phyloP scores from a whole-genome alignment of 2,888 invertebrate species.

The Cataglyphis altisquamis region DNA sequence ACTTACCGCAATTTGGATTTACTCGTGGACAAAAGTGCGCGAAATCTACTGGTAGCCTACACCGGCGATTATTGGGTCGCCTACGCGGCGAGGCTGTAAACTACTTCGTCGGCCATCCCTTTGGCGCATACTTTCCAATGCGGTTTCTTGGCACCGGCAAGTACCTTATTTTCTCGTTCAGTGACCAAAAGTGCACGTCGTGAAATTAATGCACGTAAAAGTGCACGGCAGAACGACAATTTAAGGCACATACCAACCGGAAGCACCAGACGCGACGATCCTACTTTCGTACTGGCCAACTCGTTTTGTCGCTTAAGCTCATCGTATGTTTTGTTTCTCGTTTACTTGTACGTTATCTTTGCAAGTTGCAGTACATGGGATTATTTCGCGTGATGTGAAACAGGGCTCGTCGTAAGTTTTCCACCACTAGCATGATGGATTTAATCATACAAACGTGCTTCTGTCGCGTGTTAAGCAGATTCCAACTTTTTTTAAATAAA shows the following conservation, averaged over 20 bases:
- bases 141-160: constrained; percentile 2
- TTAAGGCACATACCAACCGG: constrained; percentile 27
- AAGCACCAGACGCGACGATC: constrained; percentile 10
- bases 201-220: constrained; percentile 19
- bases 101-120: neutral
- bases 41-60: constrained; percentile 1
- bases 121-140: constrained; percentile 22
- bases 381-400: constrained; percentile 33
- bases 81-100: constrained; percentile 13
- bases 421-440: constrained; percentile 12
- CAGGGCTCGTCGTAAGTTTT: constrained; percentile 28
- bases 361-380: constrained; percentile 16
- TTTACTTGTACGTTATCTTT: constrained; percentile 25
- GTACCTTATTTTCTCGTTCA: constrained; percentile 40
- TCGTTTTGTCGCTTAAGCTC: constrained; percentile 27
- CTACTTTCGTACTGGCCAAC: constrained; percentile 21
- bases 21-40: constrained; percentile 22
- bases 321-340: constrained; percentile 1
- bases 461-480: neutral
- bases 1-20: constrained; percentile 22
- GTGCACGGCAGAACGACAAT: constrained; percentile 39
- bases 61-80: constrained; percentile 32
- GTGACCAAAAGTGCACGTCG: constrained; percentile 23
- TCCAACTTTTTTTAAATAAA: neutral
- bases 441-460: constrained; percentile 14